A percentile compares a stretch with the other conserved stretches of the same genome.
Evolutionary conservation across 2,113 vertebrate species (phyloP).

Genomic region (Megaceryle torquata): DNA sequence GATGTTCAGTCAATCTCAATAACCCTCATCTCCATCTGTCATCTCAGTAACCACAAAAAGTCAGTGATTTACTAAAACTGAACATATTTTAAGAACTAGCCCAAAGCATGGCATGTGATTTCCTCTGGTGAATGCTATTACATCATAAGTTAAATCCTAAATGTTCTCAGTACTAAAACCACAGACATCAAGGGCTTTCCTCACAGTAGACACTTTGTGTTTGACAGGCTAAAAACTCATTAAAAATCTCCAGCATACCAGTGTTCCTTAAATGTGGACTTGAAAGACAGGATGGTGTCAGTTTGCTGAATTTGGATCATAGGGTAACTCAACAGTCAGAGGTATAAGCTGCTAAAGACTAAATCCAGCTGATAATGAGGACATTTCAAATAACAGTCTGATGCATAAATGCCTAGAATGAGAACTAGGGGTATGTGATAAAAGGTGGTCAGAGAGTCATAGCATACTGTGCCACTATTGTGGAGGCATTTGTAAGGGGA

Average conservation of each 20-base stretch:
- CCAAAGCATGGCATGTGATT: background rate
- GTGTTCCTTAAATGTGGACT: background rate
- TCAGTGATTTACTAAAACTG: background rate
- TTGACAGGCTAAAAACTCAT: background rate
- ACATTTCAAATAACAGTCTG: background rate
- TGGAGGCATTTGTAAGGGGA: background rate
- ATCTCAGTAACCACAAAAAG: background rate
- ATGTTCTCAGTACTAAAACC: background rate
- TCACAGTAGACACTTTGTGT: background rate
- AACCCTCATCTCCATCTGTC: no score
- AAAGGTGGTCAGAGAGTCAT: background rate
- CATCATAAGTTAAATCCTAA: constrained; percentile 1
- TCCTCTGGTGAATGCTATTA: background rate
- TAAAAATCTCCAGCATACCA: background rate
- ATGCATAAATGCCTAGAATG: background rate
- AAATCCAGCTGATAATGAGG: background rate
- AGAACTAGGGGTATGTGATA: background rate
- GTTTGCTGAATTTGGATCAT: background rate
- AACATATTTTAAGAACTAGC: background rate
- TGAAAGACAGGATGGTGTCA: background rate
- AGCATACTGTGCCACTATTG: background rate
- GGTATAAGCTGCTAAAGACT: background rate
- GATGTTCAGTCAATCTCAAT: background rate
- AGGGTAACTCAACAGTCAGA: background rate
- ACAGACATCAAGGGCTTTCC: background rate